Percentiles rank a stretch among this genome's conserved stretches.
These are phyloP conservation scores for Aphaenogaster rudis DNA, from an alignment of 1,140 invertebrate genomes.

Conservation along the genomic window DNA sequence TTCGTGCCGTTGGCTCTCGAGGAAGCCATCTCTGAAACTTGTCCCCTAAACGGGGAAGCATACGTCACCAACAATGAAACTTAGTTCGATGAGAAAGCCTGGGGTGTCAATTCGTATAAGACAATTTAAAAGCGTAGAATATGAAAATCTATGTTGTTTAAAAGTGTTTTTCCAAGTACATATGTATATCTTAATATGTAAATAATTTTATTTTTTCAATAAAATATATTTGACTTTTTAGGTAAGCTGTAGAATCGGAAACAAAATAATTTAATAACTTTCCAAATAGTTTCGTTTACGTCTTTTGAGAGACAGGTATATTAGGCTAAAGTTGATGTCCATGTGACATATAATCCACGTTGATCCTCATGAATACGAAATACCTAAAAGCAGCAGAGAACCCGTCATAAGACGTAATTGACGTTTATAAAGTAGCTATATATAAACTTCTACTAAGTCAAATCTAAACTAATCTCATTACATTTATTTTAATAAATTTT, in stretches of 20 bases:
- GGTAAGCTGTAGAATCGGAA: background rate
- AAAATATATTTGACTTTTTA: background rate
- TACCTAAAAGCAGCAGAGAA: slow-evolving; percentile 58
- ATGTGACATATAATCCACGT: slow-evolving; percentile 74
- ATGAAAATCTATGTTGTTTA: slow-evolving; percentile 36
- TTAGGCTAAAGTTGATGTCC: slow-evolving; percentile 49
- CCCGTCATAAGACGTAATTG: slow-evolving; percentile 46
- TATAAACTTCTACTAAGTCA: slow-evolving; percentile 29
- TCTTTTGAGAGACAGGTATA: slow-evolving; percentile 28
- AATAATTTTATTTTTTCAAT: background rate
- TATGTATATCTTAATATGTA: background rate
- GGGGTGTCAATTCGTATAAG: slow-evolving; percentile 77
- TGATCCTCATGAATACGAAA: slow-evolving; percentile 73
- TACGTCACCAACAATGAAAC: slow-evolving; percentile 85
- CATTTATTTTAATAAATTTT: slow-evolving; percentile 3
- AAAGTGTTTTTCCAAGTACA: background rate
- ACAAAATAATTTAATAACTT: slow-evolving; percentile 40
- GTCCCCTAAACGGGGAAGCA: slow-evolving; percentile 82
- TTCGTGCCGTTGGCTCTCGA: slow-evolving; percentile 79
- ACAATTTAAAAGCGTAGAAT: slow-evolving; percentile 43
- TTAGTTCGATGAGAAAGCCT: slow-evolving; percentile 83
- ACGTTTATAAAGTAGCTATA: slow-evolving; percentile 47
- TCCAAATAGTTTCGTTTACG: slow-evolving; percentile 34
- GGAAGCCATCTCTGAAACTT: slow-evolving; percentile 82
- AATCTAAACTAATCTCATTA: slow-evolving; percentile 12